A percentile compares a stretch with the other conserved stretches of the same genome.
These are phyloP conservation scores for Lepidotrigona ventralis DNA, from an alignment of 1,140 invertebrate genomes.

Conservation along the genomic window DNA sequence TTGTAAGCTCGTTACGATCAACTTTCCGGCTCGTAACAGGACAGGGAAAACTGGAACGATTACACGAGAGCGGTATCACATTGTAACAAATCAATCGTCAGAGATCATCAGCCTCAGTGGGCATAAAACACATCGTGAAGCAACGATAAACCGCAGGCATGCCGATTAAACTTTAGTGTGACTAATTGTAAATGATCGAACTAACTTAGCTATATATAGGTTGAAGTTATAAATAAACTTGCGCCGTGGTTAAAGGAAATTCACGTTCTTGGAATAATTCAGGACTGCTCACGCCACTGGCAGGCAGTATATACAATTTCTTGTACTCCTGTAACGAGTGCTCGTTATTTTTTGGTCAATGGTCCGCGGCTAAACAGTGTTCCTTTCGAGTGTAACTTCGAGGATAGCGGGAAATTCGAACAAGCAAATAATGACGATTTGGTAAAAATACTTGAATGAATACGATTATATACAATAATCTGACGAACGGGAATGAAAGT, in stretches of 20 bases:
- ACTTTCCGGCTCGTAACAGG: neutral
- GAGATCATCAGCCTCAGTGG: too few relatives aligned
- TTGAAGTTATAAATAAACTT: neutral
- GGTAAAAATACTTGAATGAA: neutral
- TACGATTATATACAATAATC: neutral
- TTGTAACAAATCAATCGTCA: neutral
- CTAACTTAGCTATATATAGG: neutral
- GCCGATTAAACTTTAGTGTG: neutral
- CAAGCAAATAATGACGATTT: neutral
- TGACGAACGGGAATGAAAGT: neutral
- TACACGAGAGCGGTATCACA: neutral
- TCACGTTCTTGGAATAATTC: neutral
- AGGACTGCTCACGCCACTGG: neutral
- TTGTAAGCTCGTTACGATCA: neutral
- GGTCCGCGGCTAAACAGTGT: neutral
- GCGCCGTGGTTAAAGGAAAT: neutral
- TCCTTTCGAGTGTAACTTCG: neutral
- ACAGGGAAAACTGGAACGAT: neutral
- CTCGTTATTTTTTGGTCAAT: neutral
- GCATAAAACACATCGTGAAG: neutral
- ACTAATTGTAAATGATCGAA: conserved; percentile 5
- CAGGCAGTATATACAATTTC: neutral
- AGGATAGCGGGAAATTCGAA: neutral
- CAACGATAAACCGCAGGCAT: neutral
- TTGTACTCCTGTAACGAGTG: neutral